Evolutionary conservation across 2,888 invertebrate genomes (phyloP), one percentile per base, ranked within the genome.

Genomic region (Chrysopilus asiliformis): DNA sequence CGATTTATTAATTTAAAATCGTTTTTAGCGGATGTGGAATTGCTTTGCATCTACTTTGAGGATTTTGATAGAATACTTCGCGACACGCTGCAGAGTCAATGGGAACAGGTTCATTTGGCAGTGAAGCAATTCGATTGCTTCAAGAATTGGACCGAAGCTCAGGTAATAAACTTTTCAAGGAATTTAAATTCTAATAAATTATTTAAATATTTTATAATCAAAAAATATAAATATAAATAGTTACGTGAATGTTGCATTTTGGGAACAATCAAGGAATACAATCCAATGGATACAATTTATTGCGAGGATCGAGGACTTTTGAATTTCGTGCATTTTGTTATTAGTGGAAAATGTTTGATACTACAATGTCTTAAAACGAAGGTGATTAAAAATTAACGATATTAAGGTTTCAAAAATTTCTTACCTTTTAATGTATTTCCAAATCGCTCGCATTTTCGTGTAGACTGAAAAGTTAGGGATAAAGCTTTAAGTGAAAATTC

Each of bases 11-110:
- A n/a, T n/a, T n/a, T n/a, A 9, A 28, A 14, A n/a, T 38, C 14
- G 7, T 32, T 25, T 47, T 26, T 48, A 72, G 71, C 68, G 27
- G 55, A 64, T 33, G 72, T 74, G 45, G 80, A 82, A 55, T 57
- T 81, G 29, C 55, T 82, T 39, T 68, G 66, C 25, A 53, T 82
- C 36, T 68, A 69, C 56, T 71, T 69, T 44, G 67, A 71, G 40
- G 74, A 76, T 48, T 81, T 80, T 49, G 45, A 46, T 34, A 17
- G 17, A 5, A 47, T 55, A 40, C 43, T 59, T 20, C 48, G 49
- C 9, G 45, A 51, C 3, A 49, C 44, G 35, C 58, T 61, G 60
- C 44, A 50, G 43, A 50, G 51, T 31, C 47, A 49, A 47, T 58
- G 56, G 58, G 35, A 47, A 36, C 52, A 59, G 19, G 58, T 55